These are phyloP conservation scores for Polietes domitor DNA, from an alignment of 2,888 invertebrate species.

Conservation along the genomic window DNA sequence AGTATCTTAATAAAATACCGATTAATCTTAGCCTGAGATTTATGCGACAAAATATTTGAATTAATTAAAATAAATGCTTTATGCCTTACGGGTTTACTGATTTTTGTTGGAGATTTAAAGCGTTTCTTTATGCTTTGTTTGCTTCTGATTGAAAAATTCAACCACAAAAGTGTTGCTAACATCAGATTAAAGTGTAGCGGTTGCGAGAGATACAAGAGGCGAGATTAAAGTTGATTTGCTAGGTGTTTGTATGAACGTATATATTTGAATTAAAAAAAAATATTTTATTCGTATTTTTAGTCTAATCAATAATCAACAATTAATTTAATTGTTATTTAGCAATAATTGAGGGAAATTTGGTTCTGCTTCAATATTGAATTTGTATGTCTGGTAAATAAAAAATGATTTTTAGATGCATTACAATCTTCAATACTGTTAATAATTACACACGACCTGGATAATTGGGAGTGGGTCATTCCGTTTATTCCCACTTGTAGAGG, in stretches of 20 bases:
- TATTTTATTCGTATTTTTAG: too few relatives aligned
- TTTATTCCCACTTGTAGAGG: too few relatives aligned
- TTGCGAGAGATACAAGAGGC: not conserved
- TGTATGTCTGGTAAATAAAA: too few relatives aligned
- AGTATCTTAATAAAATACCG: slow-evolving; percentile 50
- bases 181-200: slow-evolving; percentile 19
- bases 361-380: too few relatives aligned
- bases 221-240: not conserved
- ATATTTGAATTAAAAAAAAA: too few relatives aligned
- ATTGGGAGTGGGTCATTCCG: too few relatives aligned
- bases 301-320: too few relatives aligned
- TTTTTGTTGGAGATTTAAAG: slow-evolving; percentile 26
- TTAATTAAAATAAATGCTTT: slow-evolving; percentile 55
- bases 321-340: too few relatives aligned
- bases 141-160: not conserved
- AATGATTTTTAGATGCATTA: too few relatives aligned
- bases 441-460: too few relatives aligned
- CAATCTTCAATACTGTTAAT: too few relatives aligned
- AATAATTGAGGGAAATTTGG: too few relatives aligned
- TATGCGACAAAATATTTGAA: slow-evolving; percentile 56
- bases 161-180: slow-evolving; percentile 4
- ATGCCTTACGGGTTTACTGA: slow-evolving; percentile 43
- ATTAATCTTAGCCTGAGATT: slow-evolving; percentile 50
- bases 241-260: not conserved
- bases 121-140: not conserved